These are phyloP conservation scores for Dissostichus mawsoni DNA, from an alignment of 2,113 vertebrate genomes.

Conservation along the genomic window DNA sequence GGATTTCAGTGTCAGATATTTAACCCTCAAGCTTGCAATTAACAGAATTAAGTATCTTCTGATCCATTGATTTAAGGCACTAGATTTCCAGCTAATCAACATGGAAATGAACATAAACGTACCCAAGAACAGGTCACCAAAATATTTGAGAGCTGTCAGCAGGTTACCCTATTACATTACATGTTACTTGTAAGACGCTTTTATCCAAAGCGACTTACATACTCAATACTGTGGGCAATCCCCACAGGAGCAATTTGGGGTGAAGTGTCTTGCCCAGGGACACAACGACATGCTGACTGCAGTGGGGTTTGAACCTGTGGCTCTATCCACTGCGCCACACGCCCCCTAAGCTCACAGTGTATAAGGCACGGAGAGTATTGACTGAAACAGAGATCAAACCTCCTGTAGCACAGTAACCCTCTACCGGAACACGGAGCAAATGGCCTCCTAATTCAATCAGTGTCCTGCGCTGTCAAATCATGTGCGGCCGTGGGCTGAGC, in stretches of 20 bases:
- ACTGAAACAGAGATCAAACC: constrained; percentile 79
- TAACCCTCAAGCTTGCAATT: neutral
- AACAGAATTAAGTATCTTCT: constrained; percentile 7
- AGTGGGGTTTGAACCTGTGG: too few species aligned
- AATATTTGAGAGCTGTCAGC: constrained; percentile 55
- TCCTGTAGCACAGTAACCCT: constrained; percentile 84
- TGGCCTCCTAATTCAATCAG: constrained; percentile 96
- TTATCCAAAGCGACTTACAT: too few species aligned
- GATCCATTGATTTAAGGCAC: neutral
- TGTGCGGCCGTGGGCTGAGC: constrained; percentile 83
- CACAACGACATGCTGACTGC: too few species aligned
- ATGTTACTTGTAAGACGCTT: too few species aligned
- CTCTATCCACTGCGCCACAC: too few species aligned
- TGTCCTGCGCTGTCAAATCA: constrained; percentile 92
- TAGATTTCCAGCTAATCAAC: constrained; percentile 22
- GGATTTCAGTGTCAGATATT: constrained; percentile 14
- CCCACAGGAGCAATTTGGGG: too few species aligned
- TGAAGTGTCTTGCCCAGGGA: too few species aligned
- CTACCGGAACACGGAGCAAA: constrained; percentile 89
- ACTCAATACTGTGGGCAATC: too few species aligned
- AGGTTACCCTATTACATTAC: constrained; percentile 20
- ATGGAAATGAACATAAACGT: constrained; percentile 42
- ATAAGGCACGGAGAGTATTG: constrained; percentile 72
- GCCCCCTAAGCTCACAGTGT: constrained; percentile 39
- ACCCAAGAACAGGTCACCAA: constrained; percentile 27